Evolutionary conservation across 2,113 vertebrate genomes (phyloP), one percentile per base, ranked within the genome.

Genomic region (Irena cyanogastra): DNA sequence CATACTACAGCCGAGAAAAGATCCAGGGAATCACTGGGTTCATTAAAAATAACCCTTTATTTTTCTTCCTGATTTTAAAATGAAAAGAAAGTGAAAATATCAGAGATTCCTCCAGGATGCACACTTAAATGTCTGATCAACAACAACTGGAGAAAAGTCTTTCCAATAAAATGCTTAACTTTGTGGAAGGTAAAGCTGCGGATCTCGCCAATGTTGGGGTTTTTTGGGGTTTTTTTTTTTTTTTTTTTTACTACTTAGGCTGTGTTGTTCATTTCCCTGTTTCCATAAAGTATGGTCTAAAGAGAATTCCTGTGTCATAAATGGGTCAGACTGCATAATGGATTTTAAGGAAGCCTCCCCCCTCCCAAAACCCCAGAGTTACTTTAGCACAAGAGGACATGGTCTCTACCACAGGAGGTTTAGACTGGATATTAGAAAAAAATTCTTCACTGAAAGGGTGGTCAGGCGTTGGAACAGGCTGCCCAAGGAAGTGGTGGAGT

Each of bases 371-470:
- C 1, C 15, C 30, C 30, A 20, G 5, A 64, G 4, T 56, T 56
- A n/a, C 14, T 68, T 80, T 41, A 65, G 12, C 2, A 39, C 0
- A 0, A 72, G 31, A 66, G 15, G 24, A 56, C n/a, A 50, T 0
- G 0, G 24, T 53, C 47, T 72, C 19, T 21, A 13, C 18, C 60
- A 53, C 16, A 12, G 44, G 22, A 68, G 30, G 39, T 63, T 68
- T 87, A 57, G 22, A 16, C 4, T 37, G 37, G 37, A 41, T 74
- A 52, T 72, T 26, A 74, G 22, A n/a, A 57, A 50, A 78, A 26
- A 57, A 33, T 7, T 45, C 26, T 45, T 41, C 33, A 13, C 28
- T 7, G 9, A 11, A 72, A 33, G 41, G 6, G 10, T 41, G 33
- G 3, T 19, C 14, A 76, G 26, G 16, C 8, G 19, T 0, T 59